Conservation (phyloP, 2,113 vertebrate species). For the Crotalus horridus region DNA sequence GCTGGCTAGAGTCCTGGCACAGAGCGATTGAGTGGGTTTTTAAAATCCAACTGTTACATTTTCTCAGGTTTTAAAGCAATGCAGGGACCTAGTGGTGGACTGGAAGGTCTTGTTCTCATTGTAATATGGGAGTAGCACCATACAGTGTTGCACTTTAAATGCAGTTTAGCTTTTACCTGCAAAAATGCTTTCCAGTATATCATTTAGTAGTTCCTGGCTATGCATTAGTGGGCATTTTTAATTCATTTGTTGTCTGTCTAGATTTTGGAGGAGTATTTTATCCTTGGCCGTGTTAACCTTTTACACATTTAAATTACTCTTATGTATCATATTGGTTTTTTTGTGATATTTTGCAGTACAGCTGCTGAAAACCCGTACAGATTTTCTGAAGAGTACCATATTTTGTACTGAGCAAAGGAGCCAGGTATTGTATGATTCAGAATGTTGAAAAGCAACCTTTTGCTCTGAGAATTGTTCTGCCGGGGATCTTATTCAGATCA, state of each 20-base stretch:
- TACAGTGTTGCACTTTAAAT: slow-evolving; percentile 74
- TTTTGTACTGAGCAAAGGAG: slow-evolving; percentile 23
- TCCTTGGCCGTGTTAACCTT: slow-evolving; percentile 35
- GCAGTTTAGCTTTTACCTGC: slow-evolving; percentile 66
- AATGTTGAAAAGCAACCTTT: slow-evolving; percentile 43
- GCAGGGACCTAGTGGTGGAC: slow-evolving; percentile 67
- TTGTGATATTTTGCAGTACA: slow-evolving; percentile 52
- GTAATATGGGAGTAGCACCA: slow-evolving; percentile 56
- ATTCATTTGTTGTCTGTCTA: slow-evolving; percentile 34
- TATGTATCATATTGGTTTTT: slow-evolving; percentile 48
- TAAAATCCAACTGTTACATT: slow-evolving; percentile 68
- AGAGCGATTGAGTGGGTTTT: slow-evolving; percentile 58
- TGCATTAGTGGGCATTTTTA: slow-evolving; percentile 66
- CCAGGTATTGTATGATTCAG: not conserved
- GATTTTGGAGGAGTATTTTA: slow-evolving; percentile 31
- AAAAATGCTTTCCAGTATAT: slow-evolving; percentile 71
- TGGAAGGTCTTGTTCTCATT: slow-evolving; percentile 63
- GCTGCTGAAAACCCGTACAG: slow-evolving; percentile 19
- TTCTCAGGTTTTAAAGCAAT: slow-evolving; percentile 73
- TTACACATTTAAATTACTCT: slow-evolving; percentile 25
- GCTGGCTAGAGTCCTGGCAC: slow-evolving; percentile 7
- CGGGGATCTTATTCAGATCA: slow-evolving; percentile 20
- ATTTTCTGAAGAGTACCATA: slow-evolving; percentile 37
- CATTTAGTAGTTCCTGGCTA: slow-evolving; percentile 60
- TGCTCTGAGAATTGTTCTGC: slow-evolving; percentile 27